Conservation (phyloP, 2,888 invertebrate genomes). For the Criorhina ranunculi region DNA sequence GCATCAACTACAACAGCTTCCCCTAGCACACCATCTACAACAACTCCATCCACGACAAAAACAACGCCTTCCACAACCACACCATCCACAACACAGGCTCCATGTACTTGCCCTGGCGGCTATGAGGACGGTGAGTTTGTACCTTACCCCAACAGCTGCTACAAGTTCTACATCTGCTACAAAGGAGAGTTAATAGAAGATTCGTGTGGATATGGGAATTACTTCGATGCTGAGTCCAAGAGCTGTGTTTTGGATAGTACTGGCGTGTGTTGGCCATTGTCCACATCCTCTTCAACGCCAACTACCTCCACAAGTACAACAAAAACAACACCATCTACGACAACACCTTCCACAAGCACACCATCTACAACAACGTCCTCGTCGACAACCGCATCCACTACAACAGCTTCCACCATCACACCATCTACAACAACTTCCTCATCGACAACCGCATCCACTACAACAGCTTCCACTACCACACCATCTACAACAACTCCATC, state of each 20-base stretch:
- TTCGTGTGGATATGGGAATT: constrained; percentile 79
- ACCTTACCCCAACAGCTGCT: constrained; percentile 78
- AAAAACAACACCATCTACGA: neutral
- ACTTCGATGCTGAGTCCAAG: constrained; percentile 74
- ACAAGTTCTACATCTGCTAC: constrained; percentile 78
- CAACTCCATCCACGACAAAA: neutral
- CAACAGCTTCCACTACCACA: too few relatives aligned
- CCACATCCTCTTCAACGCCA: neutral
- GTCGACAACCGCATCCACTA: too few relatives aligned
- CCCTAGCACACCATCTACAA: neutral
- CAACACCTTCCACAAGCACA: too few relatives aligned
- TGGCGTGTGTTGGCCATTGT: constrained; percentile 39
- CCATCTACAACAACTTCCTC: neutral
- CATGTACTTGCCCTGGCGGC: constrained; percentile 78
- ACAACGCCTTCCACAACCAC: neutral
- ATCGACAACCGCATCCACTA: too few relatives aligned
- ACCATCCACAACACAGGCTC: too few relatives aligned
- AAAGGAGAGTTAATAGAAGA: constrained; percentile 77
- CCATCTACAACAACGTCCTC: too few relatives aligned
- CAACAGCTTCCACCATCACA: too few relatives aligned
- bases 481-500: too few relatives aligned
- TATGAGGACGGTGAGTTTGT: constrained; percentile 77
- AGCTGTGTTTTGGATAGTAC: constrained; percentile 77
- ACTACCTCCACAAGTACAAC: constrained; percentile 9
- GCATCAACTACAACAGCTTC: too few relatives aligned